Evolutionary conservation across 2,888 invertebrate species (phyloP).

Genomic region (Gisinianus flammeolus): DNA sequence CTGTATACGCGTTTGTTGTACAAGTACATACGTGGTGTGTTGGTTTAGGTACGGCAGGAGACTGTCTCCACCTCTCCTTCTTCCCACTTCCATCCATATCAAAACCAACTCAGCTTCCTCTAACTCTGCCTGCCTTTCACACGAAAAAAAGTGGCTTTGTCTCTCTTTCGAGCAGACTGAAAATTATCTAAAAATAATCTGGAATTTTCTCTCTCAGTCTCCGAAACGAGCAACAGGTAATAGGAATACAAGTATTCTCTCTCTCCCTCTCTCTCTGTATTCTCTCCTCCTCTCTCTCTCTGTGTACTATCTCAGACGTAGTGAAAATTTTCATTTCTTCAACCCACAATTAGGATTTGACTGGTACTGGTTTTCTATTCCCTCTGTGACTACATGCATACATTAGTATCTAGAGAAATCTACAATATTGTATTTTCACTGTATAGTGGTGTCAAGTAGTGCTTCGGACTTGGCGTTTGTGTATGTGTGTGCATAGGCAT

Average conservation of each 20-base stretch:
- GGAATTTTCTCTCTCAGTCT: slow-evolving; percentile 40
- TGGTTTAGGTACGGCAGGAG: slow-evolving; percentile 18
- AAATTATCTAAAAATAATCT: slow-evolving; percentile 42
- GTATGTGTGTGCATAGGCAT: slow-evolving; percentile 4
- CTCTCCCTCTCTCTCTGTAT: not conserved
- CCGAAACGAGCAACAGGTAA: slow-evolving; percentile 41
- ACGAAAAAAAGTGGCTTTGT: slow-evolving; percentile 41
- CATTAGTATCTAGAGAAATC: not conserved
- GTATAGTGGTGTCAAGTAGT: not conserved
- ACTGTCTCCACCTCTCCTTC: slow-evolving; percentile 43
- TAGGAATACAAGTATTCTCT: slow-evolving; percentile 30
- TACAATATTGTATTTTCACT: not conserved
- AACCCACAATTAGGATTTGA: not conserved
- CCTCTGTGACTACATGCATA: not conserved
- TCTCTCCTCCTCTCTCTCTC: slow-evolving; percentile 4
- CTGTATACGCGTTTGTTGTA: slow-evolving; percentile 18
- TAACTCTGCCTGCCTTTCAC: slow-evolving; percentile 39
- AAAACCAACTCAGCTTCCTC: slow-evolving; percentile 10
- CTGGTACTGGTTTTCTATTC: slow-evolving; percentile 22
- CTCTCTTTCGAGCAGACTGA: slow-evolving; percentile 30
- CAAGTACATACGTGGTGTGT: not conserved
- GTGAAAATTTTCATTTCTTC: slow-evolving; percentile 35
- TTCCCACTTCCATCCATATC: slow-evolving; percentile 33
- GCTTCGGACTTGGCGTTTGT: not conserved
- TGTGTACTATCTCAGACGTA: slow-evolving; percentile 19